phyloP scores from a whole-genome alignment of 2,888 invertebrate genomes.

The Oligia strigilis region DNA sequence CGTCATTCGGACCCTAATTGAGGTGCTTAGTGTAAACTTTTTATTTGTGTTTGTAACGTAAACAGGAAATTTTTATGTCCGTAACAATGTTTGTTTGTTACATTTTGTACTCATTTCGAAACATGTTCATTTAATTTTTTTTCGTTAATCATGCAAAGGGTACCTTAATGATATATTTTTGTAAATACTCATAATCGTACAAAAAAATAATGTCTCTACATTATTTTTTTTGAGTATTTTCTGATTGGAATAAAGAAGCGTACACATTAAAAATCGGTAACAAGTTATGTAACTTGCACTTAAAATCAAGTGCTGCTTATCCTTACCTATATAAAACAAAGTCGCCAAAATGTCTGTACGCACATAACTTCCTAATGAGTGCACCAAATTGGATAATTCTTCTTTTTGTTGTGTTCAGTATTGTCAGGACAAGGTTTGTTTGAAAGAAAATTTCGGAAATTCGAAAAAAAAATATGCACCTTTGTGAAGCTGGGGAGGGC shows the following conservation, averaged over 20 bases:
- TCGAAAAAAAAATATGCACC: no score
- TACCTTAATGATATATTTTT: background rate
- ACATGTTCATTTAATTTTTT: conserved; percentile 5
- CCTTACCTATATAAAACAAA: no score
- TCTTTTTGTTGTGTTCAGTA: no score
- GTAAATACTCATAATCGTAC: background rate
- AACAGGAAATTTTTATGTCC: background rate
- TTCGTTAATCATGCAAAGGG: background rate
- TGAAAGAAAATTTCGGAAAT: no score
- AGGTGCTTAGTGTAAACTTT: conserved; percentile 21
- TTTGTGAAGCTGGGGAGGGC: no score
- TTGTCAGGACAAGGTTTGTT: no score
- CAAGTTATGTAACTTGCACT: conserved; percentile 4
- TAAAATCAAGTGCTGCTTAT: conserved; percentile 10
- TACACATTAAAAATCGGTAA: background rate
- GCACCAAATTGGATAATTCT: no score
- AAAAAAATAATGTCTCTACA: background rate
- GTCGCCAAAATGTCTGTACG: no score
- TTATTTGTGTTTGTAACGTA: conserved; percentile 21
- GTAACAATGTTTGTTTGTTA: conserved; percentile 4
- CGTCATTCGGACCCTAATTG: conserved; percentile 18
- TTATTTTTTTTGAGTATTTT: no score
- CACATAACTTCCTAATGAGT: no score
- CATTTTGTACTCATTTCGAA: background rate
- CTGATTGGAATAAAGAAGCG: background rate